Percentiles rank a stretch among this genome's conserved stretches.
These are phyloP conservation scores for Oligia latruncula DNA, from an alignment of 2,888 invertebrate genomes.

Conservation along the genomic window DNA sequence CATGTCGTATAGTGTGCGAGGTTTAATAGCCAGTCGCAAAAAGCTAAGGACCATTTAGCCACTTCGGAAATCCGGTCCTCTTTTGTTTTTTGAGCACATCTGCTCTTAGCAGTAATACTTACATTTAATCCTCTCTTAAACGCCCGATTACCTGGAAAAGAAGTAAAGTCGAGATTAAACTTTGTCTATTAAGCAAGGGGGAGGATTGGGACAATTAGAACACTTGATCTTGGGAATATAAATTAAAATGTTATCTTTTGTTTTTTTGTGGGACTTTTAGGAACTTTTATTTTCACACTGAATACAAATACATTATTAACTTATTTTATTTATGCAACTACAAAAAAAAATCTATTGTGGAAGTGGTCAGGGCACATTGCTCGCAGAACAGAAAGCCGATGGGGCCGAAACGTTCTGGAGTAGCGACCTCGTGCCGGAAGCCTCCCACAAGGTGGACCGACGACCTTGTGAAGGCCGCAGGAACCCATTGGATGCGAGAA, in stretches of 20 bases:
- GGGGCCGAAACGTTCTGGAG: too few relatives aligned
- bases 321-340: too few relatives aligned
- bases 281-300: background rate
- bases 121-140: slow-evolving; percentile 64
- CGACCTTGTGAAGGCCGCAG: too few relatives aligned
- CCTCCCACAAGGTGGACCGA: too few relatives aligned
- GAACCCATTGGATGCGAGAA: too few relatives aligned
- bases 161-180: slow-evolving; percentile 58
- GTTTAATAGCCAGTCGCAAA: background rate
- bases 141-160: slow-evolving; percentile 66
- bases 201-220: slow-evolving; percentile 1
- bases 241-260: background rate
- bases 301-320: background rate
- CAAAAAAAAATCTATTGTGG: too few relatives aligned
- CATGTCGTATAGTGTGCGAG: background rate
- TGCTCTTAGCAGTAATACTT: slow-evolving; percentile 60
- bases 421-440: too few relatives aligned
- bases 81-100: slow-evolving; percentile 40
- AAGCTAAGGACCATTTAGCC: slow-evolving; percentile 9
- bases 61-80: slow-evolving; percentile 17
- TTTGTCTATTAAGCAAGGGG: slow-evolving; percentile 40
- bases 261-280: too few relatives aligned
- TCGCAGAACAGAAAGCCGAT: too few relatives aligned
- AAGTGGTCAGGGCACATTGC: too few relatives aligned
- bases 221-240: slow-evolving; percentile 10